Base-by-base conservation (phyloP, 2,888 invertebrate species). In the Axea sp. region DNA sequence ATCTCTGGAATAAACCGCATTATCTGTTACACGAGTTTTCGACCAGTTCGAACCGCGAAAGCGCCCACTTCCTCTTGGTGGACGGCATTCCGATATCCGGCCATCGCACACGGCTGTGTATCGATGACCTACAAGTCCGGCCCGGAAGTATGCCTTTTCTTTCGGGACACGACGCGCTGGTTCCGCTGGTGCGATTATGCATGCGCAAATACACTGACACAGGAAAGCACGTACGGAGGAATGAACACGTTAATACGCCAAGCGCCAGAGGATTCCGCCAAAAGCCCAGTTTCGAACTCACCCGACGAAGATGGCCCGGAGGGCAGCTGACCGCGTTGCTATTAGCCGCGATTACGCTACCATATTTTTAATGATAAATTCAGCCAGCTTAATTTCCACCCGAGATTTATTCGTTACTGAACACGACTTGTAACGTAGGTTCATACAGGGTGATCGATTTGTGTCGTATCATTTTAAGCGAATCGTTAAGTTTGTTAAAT, bases 301-400 rank as follows among this genome's bases (percentile, higher is more conserved):
- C 33, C 57, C 45, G 41, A 60, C 59, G 26, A 71, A 74, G 69
- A 71, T 74, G 73, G 59, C 53, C 64, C 24, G 22, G 49, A 49
- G 30, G 39, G 43, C 64, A 33, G 49, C 9, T 53, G 11, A 26
- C 12, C 39, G 17, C 37, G 8, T 8, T 37, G 19, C 62, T 49
- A 62, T 71, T 55, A 62, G 55, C 47, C 35, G 41, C 69, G 75
- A 76, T 76, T 76, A 75, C 59, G 47, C 62, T 43, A 47, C 17
- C 30, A 53, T 72, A 75, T 65, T 69, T 75, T 64, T 69, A 69
- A 75, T 72, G 62, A 73, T 75, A 72, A 73, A 77, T 75, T 73
- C 69, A 43, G 53, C 64, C 33, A 24, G 47, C 47, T 39, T 68
- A 49, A 76, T 76, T 76, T 72, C 67, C 65, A 49, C 11, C 26